Percentiles rank a stretch among this genome's conserved stretches.
Evolutionary conservation across 2,797 vertebrate genomes (phyloP).

Genomic region (Pseudochirops corinnae): DNA sequence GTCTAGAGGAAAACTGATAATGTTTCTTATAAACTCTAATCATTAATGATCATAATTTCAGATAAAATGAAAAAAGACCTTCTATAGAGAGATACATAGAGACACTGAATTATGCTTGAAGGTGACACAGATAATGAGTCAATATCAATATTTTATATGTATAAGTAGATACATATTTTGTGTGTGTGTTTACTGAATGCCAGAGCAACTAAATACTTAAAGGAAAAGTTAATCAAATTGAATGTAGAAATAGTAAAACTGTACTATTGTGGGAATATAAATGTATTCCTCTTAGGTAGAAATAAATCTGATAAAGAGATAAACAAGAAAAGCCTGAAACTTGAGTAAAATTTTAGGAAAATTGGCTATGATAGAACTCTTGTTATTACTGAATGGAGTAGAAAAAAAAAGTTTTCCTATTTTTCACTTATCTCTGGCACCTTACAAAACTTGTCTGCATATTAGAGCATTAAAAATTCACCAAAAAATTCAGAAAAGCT

Average conservation of each 20-base stretch:
- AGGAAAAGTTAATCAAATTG: not conserved
- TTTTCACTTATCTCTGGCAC: not conserved
- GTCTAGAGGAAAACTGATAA: not conserved
- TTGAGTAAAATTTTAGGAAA: not conserved
- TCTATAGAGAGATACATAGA: not conserved
- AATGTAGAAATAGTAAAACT: not conserved
- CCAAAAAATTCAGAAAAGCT: not conserved
- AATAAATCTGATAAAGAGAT: not conserved
- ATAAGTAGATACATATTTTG: not conserved
- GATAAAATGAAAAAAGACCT: not conserved
- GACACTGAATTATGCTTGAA: not conserved
- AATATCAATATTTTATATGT: not conserved
- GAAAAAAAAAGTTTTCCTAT: not conserved
- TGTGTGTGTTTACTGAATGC: not conserved
- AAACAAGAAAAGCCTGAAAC: not conserved
- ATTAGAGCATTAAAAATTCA: not conserved
- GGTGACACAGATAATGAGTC: not conserved
- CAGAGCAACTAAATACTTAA: not conserved
- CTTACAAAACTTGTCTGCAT: not conserved
- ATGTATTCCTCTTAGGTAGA: not conserved
- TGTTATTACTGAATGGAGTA: not conserved
- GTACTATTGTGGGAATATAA: not conserved
- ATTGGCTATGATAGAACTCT: not conserved
- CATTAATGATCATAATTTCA: not conserved
- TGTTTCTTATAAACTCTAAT: not conserved